A percentile compares a stretch with the other conserved stretches of the same genome.
These are phyloP conservation scores for Proterorhinus semilunaris DNA, from an alignment of 2,113 vertebrate species.

Conservation along the genomic window DNA sequence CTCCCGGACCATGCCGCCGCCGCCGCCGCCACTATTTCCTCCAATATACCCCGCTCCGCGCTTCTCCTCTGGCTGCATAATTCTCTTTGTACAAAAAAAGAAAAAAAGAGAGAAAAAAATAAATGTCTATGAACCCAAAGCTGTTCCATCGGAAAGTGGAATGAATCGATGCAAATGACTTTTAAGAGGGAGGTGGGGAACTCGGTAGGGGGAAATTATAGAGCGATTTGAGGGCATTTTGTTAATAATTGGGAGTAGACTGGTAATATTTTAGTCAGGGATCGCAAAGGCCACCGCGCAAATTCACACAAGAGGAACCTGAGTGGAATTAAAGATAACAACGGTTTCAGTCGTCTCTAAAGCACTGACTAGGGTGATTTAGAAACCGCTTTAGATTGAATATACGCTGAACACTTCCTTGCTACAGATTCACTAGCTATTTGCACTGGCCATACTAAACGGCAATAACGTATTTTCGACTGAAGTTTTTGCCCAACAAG, in stretches of 20 bases:
- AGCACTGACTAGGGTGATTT: too few species aligned
- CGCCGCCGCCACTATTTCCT: neutral
- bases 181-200: constrained; percentile 5
- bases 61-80: constrained; percentile 2
- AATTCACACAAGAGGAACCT: too few species aligned
- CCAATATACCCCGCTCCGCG: neutral
- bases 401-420: too few species aligned
- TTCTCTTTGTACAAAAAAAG: constrained; percentile 5
- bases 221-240: neutral
- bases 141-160: constrained; percentile 7
- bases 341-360: too few species aligned
- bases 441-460: too few species aligned
- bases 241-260: neutral
- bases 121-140: neutral
- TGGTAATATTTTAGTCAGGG: neutral
- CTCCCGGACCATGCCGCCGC: constrained; percentile 23
- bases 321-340: too few species aligned
- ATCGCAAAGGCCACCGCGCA: neutral
- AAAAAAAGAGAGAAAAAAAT: too few species aligned
- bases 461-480: too few species aligned
- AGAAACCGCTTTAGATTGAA: too few species aligned
- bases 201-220: neutral
- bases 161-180: constrained; percentile 2
- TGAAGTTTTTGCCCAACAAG: too few species aligned
- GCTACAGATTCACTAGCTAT: too few species aligned